A percentile compares a stretch with the other conserved stretches of the same genome.
Conservation (phyloP, 2,888 invertebrate genomes). For the Rutpela maculata region DNA sequence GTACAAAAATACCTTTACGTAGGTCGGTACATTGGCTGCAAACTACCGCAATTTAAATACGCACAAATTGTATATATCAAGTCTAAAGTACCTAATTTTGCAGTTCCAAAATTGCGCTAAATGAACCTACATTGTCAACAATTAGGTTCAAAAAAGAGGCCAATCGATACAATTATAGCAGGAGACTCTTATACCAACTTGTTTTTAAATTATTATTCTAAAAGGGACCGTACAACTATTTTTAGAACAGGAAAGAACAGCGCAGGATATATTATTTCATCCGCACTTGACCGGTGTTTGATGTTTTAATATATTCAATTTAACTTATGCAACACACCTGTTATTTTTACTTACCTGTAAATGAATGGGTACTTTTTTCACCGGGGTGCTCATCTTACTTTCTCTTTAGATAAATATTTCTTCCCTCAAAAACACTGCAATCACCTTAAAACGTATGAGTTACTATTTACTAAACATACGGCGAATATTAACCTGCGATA, state of each 20-base stretch:
- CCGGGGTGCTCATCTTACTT: constrained; percentile 83
- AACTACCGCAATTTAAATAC: background rate
- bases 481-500: background rate
- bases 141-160: background rate
- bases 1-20: constrained; percentile 6
- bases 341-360: constrained; percentile 82
- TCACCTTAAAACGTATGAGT: background rate
- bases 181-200: background rate
- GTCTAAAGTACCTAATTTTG: background rate
- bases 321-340: constrained; percentile 58
- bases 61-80: background rate
- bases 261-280: constrained; percentile 5
- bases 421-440: background rate
- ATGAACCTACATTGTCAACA: no score
- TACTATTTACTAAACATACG: constrained; percentile 3
- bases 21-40: background rate
- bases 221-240: constrained; percentile 2
- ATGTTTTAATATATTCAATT: constrained; percentile 1
- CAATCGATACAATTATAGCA: constrained; percentile 2
- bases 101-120: background rate
- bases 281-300: constrained; percentile 2
- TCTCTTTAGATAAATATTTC: background rate
- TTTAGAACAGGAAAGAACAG: background rate
- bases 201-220: background rate
- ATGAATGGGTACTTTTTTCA: constrained; percentile 96